Base-by-base conservation (phyloP, 2,888 invertebrate species). In the Tineola bisselliella region DNA sequence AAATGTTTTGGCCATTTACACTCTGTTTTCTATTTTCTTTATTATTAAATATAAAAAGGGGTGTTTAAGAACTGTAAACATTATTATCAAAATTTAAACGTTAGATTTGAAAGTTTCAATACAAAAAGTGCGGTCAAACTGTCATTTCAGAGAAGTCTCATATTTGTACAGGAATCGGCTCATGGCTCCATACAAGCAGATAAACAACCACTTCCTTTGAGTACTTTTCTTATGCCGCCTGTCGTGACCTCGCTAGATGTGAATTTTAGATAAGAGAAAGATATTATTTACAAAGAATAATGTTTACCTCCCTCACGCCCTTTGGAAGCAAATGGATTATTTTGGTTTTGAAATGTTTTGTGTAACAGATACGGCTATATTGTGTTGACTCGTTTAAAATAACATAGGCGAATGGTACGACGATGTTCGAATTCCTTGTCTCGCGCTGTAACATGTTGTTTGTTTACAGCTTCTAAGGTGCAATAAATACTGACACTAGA, bases 241-340 rank as follows among this genome's bases (percentile, higher is more conserved):
- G 71, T 77, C 81, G 81, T 79, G 83, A 82, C 80, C 74, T 71
- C 71, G 73, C 70, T 70, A 70, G 82, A 82, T 82, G 75, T 71
- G 69, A 71, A 68, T 69, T 69, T 66, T 63, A 77, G 84, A 82
- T 84, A 82, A 79, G 69, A 68, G 68, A 68, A 70, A 71, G 67
- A 73, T 75, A 74, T 77, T 77, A 77, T 79, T 77, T 78, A 77
- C 73, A 72, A 19, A 58, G 33, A 58, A 58, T n/a, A 58, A 31
- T 58, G 58, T 58, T 58, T 58, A 58, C 58, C 10, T 54, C 54
- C 54, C 25, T 25, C 18, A 11, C 54, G 54, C 54, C 54, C 54
- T 13, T n/a, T 25, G 25, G 54, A 8, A 54, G 25, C 54, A 54
- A 54, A 54, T 54, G 12, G 54, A 18, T 3, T 54, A 18, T 54